Percentiles rank a stretch among this genome's conserved stretches.
These are phyloP conservation scores for Petrocephalus sullivani DNA, from an alignment of 2,797 vertebrate species.

Conservation along the genomic window DNA sequence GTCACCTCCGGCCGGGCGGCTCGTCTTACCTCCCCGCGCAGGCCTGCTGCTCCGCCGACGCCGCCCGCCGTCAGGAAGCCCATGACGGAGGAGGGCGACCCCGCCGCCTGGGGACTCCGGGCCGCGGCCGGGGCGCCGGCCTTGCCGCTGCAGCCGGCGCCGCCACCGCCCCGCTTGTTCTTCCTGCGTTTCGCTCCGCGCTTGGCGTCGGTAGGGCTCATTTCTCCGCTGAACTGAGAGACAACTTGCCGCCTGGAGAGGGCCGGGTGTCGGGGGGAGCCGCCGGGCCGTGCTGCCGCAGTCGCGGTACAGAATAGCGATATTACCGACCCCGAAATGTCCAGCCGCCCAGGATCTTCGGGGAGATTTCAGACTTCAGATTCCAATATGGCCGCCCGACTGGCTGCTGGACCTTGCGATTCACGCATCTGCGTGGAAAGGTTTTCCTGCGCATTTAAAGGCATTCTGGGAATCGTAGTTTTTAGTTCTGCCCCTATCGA, in stretches of 20 bases:
- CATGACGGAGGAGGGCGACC: constrained; percentile 59
- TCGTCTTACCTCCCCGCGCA: constrained; percentile 69
- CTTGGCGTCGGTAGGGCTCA: constrained; percentile 96
- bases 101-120: constrained; percentile 58
- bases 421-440: constrained; percentile 40
- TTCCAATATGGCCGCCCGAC: constrained; percentile 94
- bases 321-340: constrained; percentile 50
- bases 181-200: constrained; percentile 95
- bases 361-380: constrained; percentile 81
- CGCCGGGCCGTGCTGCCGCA: constrained; percentile 39
- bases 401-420: constrained; percentile 72
- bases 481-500: background rate
- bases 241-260: constrained; percentile 62
- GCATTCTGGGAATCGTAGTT: constrained; percentile 59
- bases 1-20: background rate
- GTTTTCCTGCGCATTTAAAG: constrained; percentile 28
- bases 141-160: constrained; percentile 69
- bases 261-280: constrained; percentile 54
- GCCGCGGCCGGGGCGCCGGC: constrained; percentile 71
- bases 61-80: constrained; percentile 65
- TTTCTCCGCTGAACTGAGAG: constrained; percentile 56
- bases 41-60: constrained; percentile 49
- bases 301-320: constrained; percentile 44
- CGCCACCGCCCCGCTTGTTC: constrained; percentile 92
- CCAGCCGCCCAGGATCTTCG: constrained; percentile 58